Evolutionary conservation across 64 coral and sea anemone species (phyloP), one percentile per base, ranked within the genome.

Genomic region (Cladopsammia gracilis): DNA sequence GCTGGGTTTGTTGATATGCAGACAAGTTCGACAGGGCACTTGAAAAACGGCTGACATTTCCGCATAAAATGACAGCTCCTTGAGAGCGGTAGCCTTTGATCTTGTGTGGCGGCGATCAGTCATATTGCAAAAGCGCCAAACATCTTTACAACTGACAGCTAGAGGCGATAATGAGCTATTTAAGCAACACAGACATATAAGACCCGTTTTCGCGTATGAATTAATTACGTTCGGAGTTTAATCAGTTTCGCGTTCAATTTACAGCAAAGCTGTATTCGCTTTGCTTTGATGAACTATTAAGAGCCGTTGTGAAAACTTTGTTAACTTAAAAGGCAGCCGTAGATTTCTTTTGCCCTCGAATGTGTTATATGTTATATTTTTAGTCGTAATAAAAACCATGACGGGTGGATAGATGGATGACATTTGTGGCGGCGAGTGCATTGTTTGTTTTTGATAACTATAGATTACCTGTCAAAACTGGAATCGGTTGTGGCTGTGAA

Each of bases 391-490:
- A 92, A 94, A 94, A 80, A 73, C 83, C 75, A 67, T 94, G 96
- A 97, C 88, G 77, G 72, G 26, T 62, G 90, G 86, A 86, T 71
- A 60, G 49, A 19, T 11, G 42, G 44, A 86, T 94, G 92, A 97
- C 62, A 73, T 66, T 49, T 94, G 88, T 60, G 85, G 74, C 75
- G 84, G 70, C 92, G 61, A 73, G 61, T 76, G 45, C 12, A 94
- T 97, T 97, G 83, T 97, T 88, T 97, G 78, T 80, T 72, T 75
- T 71, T 58, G 92, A 97, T 97, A 90, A 89, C 78, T 78, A 20
- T 59, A 89, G 88, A 93, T 94, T 94, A 89, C 65, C 92, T 97
- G 96, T 89, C 96, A 97, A 86, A 90, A 90, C 52, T 83, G 76
- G 80, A 81, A 87, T 91, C 64, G 87, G 93, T 88, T 72, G 70